Evolutionary conservation across 2,888 invertebrate genomes (phyloP), one percentile per base, ranked within the genome.

Genomic region (Embidobia sp.): DNA sequence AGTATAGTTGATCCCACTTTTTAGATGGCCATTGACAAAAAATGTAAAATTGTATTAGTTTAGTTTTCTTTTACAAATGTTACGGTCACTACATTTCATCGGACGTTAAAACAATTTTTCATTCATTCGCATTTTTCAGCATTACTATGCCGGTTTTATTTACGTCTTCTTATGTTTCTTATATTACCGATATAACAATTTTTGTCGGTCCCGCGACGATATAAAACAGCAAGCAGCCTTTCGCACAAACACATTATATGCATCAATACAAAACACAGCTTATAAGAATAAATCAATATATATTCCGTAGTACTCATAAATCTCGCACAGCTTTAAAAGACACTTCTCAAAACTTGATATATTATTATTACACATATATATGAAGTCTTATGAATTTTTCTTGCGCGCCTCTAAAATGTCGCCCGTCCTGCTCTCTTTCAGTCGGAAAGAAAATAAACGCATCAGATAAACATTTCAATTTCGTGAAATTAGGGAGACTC

Each of bases 241-340:
- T 29, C n/a, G 31, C 31, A 40, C 10, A 40, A 40, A 55, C 10
- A 19, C 15, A 46, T 37, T 37, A 37, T 27, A 61, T 35, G 18
- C n/a, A n/a, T n/a, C 35, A 16, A 35, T 31, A 26, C 63, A 63
- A 49, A 63, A 63, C 29, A 8, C 63, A 40, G 19, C 49, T 63
- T 63, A 63, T 63, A 63, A 63, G 53, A 44, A 64, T 64, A 64
- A 64, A 64, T 64, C 64, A 64, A 64, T 53, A 29, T 11, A 19
- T 19, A 51, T 27, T 53, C 51, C 13, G 26, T 42, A 26, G 22
- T 44, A 19, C 15, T 13, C 42, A 31, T 64, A 64, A 64, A 53
- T 64, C 49, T 53, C n/a, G 22, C 49, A 6, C n/a, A 29, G 29
- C 49, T 63, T 31, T 40, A 49, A 49, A 63, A 40, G 63, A 63